These are phyloP conservation scores for Chrysemys picta DNA, from an alignment of 2,113 vertebrate genomes.

Conservation along the genomic window DNA sequence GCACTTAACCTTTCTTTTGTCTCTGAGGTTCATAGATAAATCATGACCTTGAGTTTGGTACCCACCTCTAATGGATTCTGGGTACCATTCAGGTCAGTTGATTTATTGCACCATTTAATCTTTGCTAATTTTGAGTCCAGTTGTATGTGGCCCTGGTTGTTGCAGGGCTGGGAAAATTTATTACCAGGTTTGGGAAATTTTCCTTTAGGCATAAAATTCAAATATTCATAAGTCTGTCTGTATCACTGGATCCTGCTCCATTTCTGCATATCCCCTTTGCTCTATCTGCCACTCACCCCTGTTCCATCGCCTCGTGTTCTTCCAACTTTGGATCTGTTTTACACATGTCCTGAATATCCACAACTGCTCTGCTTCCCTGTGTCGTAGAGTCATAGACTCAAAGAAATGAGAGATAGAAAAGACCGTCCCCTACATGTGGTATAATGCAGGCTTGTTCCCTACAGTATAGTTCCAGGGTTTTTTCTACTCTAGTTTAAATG, in stretches of 20 bases:
- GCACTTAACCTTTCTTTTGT: not conserved
- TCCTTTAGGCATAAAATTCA: not conserved
- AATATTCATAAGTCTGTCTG: not conserved
- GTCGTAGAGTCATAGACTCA: not conserved
- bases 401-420: not conserved
- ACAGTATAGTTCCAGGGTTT: not conserved
- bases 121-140: not conserved
- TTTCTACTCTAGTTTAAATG: not conserved
- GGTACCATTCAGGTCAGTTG: not conserved
- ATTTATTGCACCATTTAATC: not conserved
- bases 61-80: not conserved
- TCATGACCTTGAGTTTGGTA: not conserved
- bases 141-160: not conserved
- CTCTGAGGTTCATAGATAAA: not conserved
- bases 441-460: not conserved
- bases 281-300: not conserved
- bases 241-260: not conserved
- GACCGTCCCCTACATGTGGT: not conserved
- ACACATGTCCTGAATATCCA: not conserved
- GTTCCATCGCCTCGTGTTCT: not conserved
- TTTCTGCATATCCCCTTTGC: not conserved
- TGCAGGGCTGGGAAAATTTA: not conserved
- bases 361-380: not conserved
- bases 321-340: not conserved
- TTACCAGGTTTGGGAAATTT: constrained; percentile 2